These are phyloP conservation scores for Chrysina gloriosa DNA, from an alignment of 2,888 invertebrate species.

Conservation along the genomic window DNA sequence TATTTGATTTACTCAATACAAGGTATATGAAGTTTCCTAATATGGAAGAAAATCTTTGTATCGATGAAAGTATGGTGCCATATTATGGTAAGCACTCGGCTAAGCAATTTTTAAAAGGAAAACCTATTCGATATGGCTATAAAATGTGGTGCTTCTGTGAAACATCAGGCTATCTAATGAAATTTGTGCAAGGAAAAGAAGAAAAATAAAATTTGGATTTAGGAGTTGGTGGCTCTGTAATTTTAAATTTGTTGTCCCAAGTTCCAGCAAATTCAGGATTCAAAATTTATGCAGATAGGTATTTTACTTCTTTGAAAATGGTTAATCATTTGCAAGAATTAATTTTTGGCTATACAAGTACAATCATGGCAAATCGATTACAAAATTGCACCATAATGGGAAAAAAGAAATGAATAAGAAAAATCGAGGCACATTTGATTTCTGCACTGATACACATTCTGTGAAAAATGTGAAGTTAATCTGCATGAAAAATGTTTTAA, in stretches of 20 bases:
- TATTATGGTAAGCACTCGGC: slow-evolving; percentile 50
- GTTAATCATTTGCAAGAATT: neutral
- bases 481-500: no score
- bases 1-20: neutral
- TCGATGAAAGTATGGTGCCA: no score
- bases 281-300: neutral
- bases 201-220: neutral
- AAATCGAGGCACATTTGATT: no score
- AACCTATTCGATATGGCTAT: slow-evolving; percentile 46
- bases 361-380: neutral
- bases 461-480: no score
- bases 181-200: neutral
- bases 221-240: neutral
- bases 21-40: neutral
- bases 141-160: slow-evolving; percentile 45
- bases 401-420: no score
- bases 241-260: neutral
- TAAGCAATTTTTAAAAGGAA: slow-evolving; percentile 52
- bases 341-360: neutral
- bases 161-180: neutral
- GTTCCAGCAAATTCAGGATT: neutral
- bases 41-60: slow-evolving; percentile 49
- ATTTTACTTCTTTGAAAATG: neutral
- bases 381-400: no score
- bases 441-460: no score